Percentiles rank a stretch among this genome's conserved stretches.
These are phyloP conservation scores for Clarias macrocephalus DNA, from an alignment of 2,113 vertebrate genomes.

Conservation along the genomic window DNA sequence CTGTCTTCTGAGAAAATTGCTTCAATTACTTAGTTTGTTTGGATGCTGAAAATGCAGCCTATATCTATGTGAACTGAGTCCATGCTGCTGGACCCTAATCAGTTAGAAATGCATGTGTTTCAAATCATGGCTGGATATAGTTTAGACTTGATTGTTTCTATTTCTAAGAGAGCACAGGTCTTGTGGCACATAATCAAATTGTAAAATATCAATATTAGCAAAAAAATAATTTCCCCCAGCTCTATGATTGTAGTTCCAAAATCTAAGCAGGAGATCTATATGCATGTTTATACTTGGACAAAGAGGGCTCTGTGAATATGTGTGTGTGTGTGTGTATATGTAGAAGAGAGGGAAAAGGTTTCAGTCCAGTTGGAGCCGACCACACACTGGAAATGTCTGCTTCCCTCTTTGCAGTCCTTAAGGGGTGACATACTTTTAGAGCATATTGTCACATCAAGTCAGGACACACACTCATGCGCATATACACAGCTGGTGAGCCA, in stretches of 20 bases:
- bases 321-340: conserved; percentile 20
- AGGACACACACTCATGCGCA: neutral
- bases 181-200: conserved; percentile 27
- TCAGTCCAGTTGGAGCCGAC: conserved; percentile 48
- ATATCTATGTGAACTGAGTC: neutral
- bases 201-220: conserved; percentile 8
- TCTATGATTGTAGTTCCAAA: neutral
- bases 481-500: conserved; percentile 41
- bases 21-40: neutral
- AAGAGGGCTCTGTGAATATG: conserved; percentile 29
- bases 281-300: conserved; percentile 22
- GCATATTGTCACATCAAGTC: conserved; percentile 26
- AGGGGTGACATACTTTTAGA: conserved; percentile 25
- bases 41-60: too few species aligned
- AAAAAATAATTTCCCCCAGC: neutral
- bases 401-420: neutral
- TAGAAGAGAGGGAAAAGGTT: conserved; percentile 28
- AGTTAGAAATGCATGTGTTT: neutral
- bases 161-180: neutral
- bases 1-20: neutral
- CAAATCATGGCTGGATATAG: neutral
- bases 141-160: neutral
- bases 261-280: conserved; percentile 41
- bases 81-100: neutral
- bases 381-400: conserved; percentile 36